These are phyloP conservation scores for Alviniconcha strummeri DNA, from an alignment of 2,888 invertebrate species.

Conservation along the genomic window DNA sequence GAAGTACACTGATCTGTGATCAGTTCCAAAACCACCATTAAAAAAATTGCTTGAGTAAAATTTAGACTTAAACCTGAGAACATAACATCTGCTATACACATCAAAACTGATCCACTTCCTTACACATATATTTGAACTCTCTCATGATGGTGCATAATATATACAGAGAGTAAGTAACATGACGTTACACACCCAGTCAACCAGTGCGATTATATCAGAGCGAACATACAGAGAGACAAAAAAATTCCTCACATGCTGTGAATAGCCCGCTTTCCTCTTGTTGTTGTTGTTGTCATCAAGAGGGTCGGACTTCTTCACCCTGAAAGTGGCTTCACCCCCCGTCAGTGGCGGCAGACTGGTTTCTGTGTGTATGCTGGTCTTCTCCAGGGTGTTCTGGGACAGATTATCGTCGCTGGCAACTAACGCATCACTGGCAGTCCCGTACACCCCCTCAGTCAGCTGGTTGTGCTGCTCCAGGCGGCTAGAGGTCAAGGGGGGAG, in stretches of 20 bases:
- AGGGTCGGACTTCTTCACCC: conserved; percentile 27
- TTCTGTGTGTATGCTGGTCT: conserved; percentile 52
- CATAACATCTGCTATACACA: no score
- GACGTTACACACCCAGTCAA: no score
- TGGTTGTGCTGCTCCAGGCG: conserved; percentile 67
- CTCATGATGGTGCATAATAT: no score
- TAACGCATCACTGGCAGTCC: conserved; percentile 39
- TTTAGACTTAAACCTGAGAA: no score
- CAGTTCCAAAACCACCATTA: no score
- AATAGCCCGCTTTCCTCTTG: conserved; percentile 26
- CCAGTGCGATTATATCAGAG: no score
- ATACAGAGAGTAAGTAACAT: no score
- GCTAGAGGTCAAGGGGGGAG: conserved; percentile 60
- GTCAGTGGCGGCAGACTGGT: conserved; percentile 48
- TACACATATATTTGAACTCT: no score
- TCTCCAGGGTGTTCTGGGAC: conserved; percentile 50
- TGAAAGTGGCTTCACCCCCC: conserved; percentile 7
- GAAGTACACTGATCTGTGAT: no score
- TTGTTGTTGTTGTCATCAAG: conserved; percentile 13
- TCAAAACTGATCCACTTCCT: no score
- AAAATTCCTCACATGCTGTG: conserved; percentile 24
- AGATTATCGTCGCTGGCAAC: conserved; percentile 57
- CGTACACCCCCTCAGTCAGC: conserved; percentile 49
- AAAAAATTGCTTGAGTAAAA: no score
- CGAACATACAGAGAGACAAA: no score